These are phyloP conservation scores for Cheilosia variabilis DNA, from an alignment of 2,888 invertebrate species.

Conservation along the genomic window DNA sequence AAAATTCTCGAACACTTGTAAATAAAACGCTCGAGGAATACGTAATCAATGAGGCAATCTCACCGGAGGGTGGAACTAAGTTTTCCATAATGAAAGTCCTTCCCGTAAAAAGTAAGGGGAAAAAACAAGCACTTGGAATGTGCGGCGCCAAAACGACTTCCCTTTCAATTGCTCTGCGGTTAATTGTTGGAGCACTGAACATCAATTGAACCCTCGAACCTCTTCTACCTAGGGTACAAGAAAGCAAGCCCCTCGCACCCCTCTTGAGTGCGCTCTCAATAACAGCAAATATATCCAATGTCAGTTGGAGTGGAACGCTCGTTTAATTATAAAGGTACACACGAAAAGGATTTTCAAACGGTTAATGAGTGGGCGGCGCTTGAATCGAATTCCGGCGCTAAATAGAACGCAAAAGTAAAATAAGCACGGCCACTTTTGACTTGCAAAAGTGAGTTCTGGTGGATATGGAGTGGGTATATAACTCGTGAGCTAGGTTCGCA, in stretches of 20 bases:
- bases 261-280: constrained; percentile 18
- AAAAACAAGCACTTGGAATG: not conserved
- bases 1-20: constrained; percentile 35
- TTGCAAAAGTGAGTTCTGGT: constrained; percentile 27
- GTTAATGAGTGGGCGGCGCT: constrained; percentile 47
- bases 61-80: not conserved
- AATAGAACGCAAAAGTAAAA: not conserved
- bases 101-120: constrained; percentile 1
- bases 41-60: constrained; percentile 38
- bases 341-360: constrained; percentile 47
- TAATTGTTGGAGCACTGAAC: constrained; percentile 12
- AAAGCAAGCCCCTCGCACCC: not conserved
- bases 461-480: constrained; percentile 6
- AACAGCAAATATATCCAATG: constrained; percentile 55
- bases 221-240: not conserved
- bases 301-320: constrained; percentile 56
- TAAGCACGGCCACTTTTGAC: not conserved
- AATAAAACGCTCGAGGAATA: constrained; percentile 53
- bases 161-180: constrained; percentile 55
- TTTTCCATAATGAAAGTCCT: not conserved
- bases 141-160: constrained; percentile 13
- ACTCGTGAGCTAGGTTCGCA: constrained; percentile 23
- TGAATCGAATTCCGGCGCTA: not conserved
- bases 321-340: constrained; percentile 59
- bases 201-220: constrained; percentile 36